Evolutionary conservation across 2,888 invertebrate genomes (phyloP).

Genomic region (Zelleria hepariella): DNA sequence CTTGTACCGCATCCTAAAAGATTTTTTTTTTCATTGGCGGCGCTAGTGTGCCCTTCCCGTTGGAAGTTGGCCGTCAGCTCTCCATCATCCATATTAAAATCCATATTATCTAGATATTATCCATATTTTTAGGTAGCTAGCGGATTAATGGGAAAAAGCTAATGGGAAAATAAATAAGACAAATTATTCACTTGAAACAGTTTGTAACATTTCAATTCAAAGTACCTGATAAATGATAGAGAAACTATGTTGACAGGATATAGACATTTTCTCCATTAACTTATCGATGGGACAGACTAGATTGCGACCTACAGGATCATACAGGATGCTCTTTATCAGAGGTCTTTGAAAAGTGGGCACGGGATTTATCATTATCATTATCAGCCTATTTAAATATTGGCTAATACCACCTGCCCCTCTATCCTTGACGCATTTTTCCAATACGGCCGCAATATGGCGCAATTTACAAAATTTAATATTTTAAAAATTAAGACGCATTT

Average conservation of each 20-base stretch:
- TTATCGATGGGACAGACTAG: background rate
- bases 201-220: background rate
- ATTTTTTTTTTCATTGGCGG: too few relatives aligned
- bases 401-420: background rate
- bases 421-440: too few relatives aligned
- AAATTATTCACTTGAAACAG: background rate
- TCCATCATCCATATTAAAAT: too few relatives aligned
- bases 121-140: background rate
- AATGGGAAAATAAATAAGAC: background rate
- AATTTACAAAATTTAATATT: too few relatives aligned
- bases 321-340: background rate
- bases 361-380: background rate
- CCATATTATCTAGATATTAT: background rate
- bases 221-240: background rate
- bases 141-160: too few relatives aligned
- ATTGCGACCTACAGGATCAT: background rate
- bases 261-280: background rate
- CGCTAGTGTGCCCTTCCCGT: too few relatives aligned
- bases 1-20: too few relatives aligned
- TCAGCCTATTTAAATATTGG: background rate
- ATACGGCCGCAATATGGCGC: too few relatives aligned
- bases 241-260: background rate
- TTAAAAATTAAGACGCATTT: too few relatives aligned
- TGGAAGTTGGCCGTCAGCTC: too few relatives aligned
- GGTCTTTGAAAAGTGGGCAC: background rate